Base-by-base conservation (phyloP, 1,140 invertebrate species). In the Paralvinella palmiformis region DNA sequence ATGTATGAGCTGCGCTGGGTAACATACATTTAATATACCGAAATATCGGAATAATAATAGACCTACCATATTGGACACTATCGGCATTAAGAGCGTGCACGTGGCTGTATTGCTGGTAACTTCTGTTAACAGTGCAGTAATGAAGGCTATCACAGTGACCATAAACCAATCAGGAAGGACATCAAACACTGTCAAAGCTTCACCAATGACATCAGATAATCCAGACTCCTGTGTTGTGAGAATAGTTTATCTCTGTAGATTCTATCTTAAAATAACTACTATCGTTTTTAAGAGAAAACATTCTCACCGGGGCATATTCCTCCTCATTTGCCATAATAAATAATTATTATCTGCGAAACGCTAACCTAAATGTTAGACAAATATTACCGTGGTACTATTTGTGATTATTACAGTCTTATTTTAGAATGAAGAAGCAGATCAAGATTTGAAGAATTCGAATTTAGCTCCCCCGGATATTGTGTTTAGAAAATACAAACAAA, bases 51-150 rank as follows among this genome's bases (percentile, higher is more conserved):
- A 48, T 15, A 17, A 24, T 44, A 44, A 44, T n/a, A 44, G n/a
- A 72, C 74, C 79, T 76, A 87, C 88, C 85, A 92, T 86, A 75
- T 91, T 86, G 33, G 87, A 86, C 32, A 91, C 75, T 2, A 92
- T 88, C 2, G 91, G 91, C 57, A 92, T 75, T 44, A 92, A 84
- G 10, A 91, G 87, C 71, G 91, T 91, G n/a, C 90, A 89, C 22
- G 91, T 87, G 20, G 91, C 90, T 0, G 91, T 87, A 74, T 92
- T 93, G 10, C 88, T 89, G 0, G 88, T 89, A 71, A 93, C 88
- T 76, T 92, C 90, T 0, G 91, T 92, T 32, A 91, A 55, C 7
- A 68, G 45, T 0, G 77, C 68, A 4, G 72, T 74, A 36, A 77
- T 24, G 1, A 60, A 7, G 44, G 41, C 50, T 7, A 65, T 41